Evolutionary conservation across 2,888 invertebrate genomes (phyloP).

Genomic region (Ypsolopha sequella): DNA sequence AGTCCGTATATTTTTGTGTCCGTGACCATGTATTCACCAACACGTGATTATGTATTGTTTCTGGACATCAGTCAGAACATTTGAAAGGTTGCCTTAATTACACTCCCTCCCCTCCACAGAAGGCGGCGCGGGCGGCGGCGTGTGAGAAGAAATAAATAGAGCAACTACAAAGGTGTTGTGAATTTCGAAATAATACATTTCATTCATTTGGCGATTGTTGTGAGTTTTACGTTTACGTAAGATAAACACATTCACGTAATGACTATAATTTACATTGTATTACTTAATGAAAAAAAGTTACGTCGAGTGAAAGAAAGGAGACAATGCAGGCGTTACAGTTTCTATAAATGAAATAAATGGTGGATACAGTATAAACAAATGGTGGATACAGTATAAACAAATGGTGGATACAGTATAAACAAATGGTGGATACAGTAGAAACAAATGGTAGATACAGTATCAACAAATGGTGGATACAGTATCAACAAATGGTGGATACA

Average conservation of each 20-base stretch:
- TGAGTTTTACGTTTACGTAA: constrained; percentile 36
- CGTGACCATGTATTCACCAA: no score
- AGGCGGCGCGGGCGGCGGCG: constrained; percentile 23
- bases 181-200: constrained; percentile 42
- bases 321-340: neutral
- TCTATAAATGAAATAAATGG: no score
- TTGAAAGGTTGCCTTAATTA: constrained; percentile 21
- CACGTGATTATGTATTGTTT: no score
- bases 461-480: no score
- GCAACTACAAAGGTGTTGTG: constrained; percentile 25
- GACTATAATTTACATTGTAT: neutral
- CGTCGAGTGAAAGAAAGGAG: neutral
- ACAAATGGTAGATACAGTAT: neutral
- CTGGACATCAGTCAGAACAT: constrained; percentile 11
- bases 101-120: constrained; percentile 12
- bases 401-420: neutral
- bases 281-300: neutral
- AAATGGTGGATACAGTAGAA: neutral
- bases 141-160: constrained; percentile 24
- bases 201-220: constrained; percentile 34
- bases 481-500: neutral
- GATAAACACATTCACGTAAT: constrained; percentile 16
- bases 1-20: no score
- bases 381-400: no score
- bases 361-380: neutral